Percentiles rank a stretch among this genome's conserved stretches.
Conservation (phyloP, 2,797 vertebrate species). For the Buphagus erythrorhynchus region DNA sequence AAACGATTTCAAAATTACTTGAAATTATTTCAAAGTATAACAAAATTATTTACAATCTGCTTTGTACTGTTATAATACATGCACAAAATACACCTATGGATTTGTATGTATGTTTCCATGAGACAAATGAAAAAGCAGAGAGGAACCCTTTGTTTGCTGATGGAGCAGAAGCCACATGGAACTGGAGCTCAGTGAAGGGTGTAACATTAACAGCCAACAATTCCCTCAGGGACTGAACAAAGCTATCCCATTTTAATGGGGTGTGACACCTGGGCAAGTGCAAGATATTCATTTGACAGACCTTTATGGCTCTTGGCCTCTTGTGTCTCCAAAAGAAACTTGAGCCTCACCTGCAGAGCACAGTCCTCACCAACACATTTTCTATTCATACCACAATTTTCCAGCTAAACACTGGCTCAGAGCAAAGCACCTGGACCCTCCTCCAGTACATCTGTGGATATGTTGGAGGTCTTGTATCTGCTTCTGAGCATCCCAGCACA, state of each 20-base stretch:
- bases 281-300: background rate
- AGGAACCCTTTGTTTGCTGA: background rate
- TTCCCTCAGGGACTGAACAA: background rate
- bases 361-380: background rate
- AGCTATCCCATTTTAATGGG: background rate
- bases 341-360: background rate
- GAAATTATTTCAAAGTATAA: background rate
- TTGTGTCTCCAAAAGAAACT: background rate
- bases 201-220: background rate
- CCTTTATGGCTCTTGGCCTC: background rate
- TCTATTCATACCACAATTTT: background rate
- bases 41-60: background rate
- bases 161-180: background rate
- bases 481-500: background rate
- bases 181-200: background rate
- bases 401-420: background rate
- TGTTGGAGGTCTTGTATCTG: background rate
- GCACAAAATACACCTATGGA: background rate
- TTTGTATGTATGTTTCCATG: background rate
- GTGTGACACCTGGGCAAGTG: background rate
- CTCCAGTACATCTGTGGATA: background rate
- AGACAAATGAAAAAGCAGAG: background rate
- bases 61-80: background rate
- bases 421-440: background rate
- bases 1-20: background rate